phyloP scores from a whole-genome alignment of 2,113 vertebrate genomes.

The Choloepus hoffmanni region DNA sequence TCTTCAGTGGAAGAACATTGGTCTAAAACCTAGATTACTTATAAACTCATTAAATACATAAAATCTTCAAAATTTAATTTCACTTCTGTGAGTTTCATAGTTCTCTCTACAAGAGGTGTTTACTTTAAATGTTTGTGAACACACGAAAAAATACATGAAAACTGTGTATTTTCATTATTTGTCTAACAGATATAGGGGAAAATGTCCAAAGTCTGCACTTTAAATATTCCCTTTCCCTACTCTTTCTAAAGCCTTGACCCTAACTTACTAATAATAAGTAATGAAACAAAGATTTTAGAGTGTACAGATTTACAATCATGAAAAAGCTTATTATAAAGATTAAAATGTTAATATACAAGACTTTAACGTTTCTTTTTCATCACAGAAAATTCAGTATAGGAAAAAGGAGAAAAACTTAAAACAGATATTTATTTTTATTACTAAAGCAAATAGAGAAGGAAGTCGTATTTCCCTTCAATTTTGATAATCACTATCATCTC shows the following conservation, averaged over 20 bases:
- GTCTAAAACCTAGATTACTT: neutral
- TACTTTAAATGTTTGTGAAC: no score
- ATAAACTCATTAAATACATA: constrained; percentile 36
- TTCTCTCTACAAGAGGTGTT: constrained; percentile 43
- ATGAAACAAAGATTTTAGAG: constrained; percentile 43
- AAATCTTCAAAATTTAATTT: constrained; percentile 10
- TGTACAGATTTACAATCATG: neutral
- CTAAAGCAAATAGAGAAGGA: constrained; percentile 38
- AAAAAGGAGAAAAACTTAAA: constrained; percentile 47
- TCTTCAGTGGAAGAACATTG: neutral
- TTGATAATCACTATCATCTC: constrained; percentile 23
- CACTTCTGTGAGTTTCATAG: constrained; percentile 28
- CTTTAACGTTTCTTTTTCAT: constrained; percentile 24
- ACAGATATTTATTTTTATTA: neutral
- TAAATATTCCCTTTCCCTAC: no score
- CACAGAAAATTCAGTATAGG: neutral
- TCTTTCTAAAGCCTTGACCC: neutral
- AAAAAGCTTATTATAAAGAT: constrained; percentile 56
- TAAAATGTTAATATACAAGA: constrained; percentile 42
- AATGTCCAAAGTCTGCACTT: no score
- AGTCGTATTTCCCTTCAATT: neutral
- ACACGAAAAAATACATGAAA: constrained; percentile 34
- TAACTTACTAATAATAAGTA: constrained; percentile 17
- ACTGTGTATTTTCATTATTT: constrained; percentile 26
- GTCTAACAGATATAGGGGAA: neutral